Conservation (phyloP, 2,888 invertebrate genomes). For the Physocephala rufipes region DNA sequence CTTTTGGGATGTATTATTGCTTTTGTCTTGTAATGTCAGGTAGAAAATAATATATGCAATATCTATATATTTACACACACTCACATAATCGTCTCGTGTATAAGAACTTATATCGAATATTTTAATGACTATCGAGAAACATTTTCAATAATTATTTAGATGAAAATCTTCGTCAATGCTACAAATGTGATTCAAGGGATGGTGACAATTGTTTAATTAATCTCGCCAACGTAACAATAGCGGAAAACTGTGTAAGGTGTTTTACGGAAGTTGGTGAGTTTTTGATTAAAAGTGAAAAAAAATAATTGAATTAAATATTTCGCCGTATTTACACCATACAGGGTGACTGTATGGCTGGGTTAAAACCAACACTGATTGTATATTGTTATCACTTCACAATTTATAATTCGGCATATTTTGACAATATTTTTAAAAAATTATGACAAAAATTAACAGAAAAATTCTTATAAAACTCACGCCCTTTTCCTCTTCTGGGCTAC, state of each 20-base stretch:
- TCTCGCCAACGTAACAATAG: background rate
- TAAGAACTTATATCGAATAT: background rate
- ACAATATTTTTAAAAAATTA: too few species aligned
- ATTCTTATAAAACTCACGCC: too few species aligned
- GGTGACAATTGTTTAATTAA: constrained; percentile 12
- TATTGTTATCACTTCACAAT: too few species aligned
- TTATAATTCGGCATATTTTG: too few species aligned
- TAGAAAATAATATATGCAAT: background rate
- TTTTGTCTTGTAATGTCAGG: background rate
- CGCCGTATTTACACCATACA: too few species aligned
- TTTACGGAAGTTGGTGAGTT: constrained; percentile 42
- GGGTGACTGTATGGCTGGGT: too few species aligned
- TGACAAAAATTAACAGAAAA: too few species aligned
- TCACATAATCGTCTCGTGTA: background rate
- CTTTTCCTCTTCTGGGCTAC: too few species aligned
- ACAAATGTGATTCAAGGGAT: constrained; percentile 20
- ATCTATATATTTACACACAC: background rate
- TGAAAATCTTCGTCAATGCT: constrained; percentile 2
- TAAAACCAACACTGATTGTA: too few species aligned
- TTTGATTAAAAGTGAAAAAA: too few species aligned
- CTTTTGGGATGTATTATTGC: background rate
- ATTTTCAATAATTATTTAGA: background rate
- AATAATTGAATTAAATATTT: too few species aligned
- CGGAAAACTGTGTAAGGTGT: constrained; percentile 26
- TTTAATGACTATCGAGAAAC: background rate